phyloP scores from a whole-genome alignment of 64 coral and sea anemone species.

The Astreopora myriophthalma region DNA sequence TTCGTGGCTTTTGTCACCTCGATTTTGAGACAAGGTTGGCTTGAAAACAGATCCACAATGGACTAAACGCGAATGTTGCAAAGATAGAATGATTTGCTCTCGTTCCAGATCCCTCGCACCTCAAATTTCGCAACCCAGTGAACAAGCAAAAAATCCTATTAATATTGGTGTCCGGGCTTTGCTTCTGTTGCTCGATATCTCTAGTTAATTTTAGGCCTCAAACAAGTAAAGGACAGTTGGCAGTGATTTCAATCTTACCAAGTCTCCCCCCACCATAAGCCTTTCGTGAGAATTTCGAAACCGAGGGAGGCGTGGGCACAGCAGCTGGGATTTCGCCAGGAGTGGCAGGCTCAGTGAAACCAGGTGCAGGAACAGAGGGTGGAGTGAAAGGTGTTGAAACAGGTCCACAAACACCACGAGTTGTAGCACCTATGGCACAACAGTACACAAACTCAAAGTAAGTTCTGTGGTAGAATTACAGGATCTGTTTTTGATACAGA shows the following conservation, averaged over 20 bases:
- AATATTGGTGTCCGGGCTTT: too few species aligned
- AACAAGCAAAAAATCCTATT: too few species aligned
- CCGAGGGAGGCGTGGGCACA: background rate
- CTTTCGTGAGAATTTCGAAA: slow-evolving; percentile 23
- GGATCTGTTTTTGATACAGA: background rate
- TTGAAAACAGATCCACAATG: too few species aligned
- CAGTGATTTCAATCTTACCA: background rate
- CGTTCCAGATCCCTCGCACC: too few species aligned
- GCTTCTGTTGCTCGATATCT: too few species aligned
- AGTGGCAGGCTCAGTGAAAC: background rate
- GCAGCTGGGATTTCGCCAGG: background rate
- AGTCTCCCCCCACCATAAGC: slow-evolving; percentile 17
- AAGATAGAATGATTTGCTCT: too few species aligned
- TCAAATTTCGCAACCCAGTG: too few species aligned
- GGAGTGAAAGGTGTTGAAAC: background rate
- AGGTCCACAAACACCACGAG: background rate
- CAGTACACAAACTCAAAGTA: background rate
- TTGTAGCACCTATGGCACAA: background rate
- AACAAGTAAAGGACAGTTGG: background rate
- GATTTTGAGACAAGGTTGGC: too few species aligned
- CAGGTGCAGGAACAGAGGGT: background rate
- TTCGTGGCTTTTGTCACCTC: too few species aligned
- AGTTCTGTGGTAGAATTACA: background rate
- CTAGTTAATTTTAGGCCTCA: too few species aligned
- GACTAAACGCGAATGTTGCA: too few species aligned